Evolutionary conservation across 2,113 vertebrate genomes (phyloP), one percentile per base, ranked within the genome.

Genomic region (Chaenogobius annularis): DNA sequence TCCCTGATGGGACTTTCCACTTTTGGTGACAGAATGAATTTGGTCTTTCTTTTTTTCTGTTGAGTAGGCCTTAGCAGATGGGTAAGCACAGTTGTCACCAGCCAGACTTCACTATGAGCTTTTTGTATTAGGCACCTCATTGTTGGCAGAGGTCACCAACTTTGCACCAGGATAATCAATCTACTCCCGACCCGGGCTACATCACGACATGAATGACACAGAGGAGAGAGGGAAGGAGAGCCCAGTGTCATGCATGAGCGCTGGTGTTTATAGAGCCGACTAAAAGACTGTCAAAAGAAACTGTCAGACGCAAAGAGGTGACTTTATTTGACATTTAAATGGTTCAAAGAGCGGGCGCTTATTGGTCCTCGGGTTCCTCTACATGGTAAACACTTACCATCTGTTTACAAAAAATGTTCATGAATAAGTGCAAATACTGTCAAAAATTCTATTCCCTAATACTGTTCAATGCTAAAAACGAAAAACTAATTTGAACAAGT

Each of bases 121-220:
- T 20, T 56, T 74, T 68, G 69, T 58, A 35, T 59, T 40, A 35
- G 59, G 59, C 69, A 52, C 20, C 68, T 40, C 78, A 81, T 84
- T 81, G 74, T 77, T 78, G 73, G 46, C 70, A 72, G 66, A 70
- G 81, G 86, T 88, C 73, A 3, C 50, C 69, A 52, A 66, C 76
- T 74, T 23, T 75, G 79, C 76, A 59, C 74, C 81, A 71, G 68
- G 35, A 68, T 77, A 80, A 89, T 88, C 86, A 82, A 87, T 86
- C 81, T 70, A 77, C 54, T 71, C 69, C 68, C 67, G 77, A 77
- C 69, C 48, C 19, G 40, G 50, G 37, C 26, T 68, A 80, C 67
- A 70, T 65, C 66, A 68, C 66, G 37, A 62, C 56, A 11, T 81
- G 67, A 82, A 65, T 75, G 69, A 84, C 68, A 78, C 59, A 52